Conservation (phyloP, 2,888 invertebrate species). For the Sesia bembeciformis region DNA sequence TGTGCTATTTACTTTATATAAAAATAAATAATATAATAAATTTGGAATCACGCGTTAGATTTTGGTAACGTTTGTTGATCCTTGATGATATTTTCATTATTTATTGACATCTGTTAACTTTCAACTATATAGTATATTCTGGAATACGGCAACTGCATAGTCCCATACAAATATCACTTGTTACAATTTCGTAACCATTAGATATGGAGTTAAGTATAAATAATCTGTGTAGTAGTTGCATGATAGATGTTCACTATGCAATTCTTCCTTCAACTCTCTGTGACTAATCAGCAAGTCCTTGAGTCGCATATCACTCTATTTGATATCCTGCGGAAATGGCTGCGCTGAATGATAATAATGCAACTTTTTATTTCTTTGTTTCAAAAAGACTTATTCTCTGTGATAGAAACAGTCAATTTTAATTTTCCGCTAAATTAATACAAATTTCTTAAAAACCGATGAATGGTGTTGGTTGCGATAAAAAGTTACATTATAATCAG, state of each 20-base stretch:
- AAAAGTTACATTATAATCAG: not conserved
- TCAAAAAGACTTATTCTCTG: too few relatives aligned
- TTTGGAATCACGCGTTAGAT: too few relatives aligned
- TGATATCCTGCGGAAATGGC: not conserved
- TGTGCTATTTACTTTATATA: too few relatives aligned
- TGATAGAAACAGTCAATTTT: too few relatives aligned
- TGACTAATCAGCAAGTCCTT: slow-evolving; percentile 2
- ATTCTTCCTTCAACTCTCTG: slow-evolving; percentile 23
- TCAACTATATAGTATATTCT: too few relatives aligned
- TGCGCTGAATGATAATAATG: slow-evolving; percentile 3
- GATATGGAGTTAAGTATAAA: slow-evolving; percentile 33
- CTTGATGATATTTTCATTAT: too few relatives aligned
- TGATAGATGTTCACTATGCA: slow-evolving; percentile 41
- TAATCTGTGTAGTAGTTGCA: slow-evolving; percentile 52
- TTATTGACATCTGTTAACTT: too few relatives aligned
- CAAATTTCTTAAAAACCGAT: slow-evolving; percentile 1
- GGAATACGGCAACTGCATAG: not conserved
- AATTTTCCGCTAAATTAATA: not conserved
- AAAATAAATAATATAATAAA: too few relatives aligned
- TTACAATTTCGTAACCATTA: slow-evolving; percentile 14
- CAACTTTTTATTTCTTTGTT: slow-evolving; percentile 1
- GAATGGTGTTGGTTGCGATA: not conserved
- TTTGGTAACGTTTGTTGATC: too few relatives aligned
- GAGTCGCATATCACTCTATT: slow-evolving; percentile 11
- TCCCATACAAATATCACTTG: not conserved